Evolutionary conservation across 2,797 vertebrate genomes (phyloP).

Genomic region (Chaetophractus vellerosus): DNA sequence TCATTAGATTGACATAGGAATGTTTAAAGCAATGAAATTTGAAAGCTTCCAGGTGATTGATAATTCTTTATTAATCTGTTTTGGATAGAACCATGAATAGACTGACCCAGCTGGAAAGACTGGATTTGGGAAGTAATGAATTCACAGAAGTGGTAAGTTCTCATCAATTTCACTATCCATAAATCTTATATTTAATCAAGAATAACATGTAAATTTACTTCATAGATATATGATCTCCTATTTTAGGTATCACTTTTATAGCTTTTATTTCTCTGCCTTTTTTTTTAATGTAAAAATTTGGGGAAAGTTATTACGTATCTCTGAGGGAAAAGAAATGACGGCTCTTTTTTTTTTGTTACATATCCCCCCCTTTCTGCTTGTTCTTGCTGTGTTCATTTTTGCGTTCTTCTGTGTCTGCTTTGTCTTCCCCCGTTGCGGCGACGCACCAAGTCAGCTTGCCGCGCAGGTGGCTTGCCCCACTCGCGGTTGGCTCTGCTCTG

Average conservation of each 20-base stretch:
- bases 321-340: conserved; percentile 20
- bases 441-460: too few relatives aligned
- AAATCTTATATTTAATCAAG: conserved; percentile 78
- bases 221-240: background rate
- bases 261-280: conserved; percentile 29
- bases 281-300: conserved; percentile 36
- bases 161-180: conserved; percentile 24
- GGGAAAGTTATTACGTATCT: conserved; percentile 34
- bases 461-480: too few relatives aligned
- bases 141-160: conserved; percentile 99
- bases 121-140: conserved; percentile 99
- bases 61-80: conserved; percentile 82
- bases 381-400: too few relatives aligned
- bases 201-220: conserved; percentile 28
- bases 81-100: conserved; percentile 97
- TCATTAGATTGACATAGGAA: background rate
- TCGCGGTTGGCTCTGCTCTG: too few relatives aligned
- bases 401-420: too few relatives aligned
- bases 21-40: conserved; percentile 49
- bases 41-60: conserved; percentile 35
- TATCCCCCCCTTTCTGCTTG: too few relatives aligned
- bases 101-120: conserved; percentile 97
- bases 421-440: too few relatives aligned
- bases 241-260: background rate
- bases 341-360: too few relatives aligned